phyloP scores from a whole-genome alignment of 2,113 vertebrate genomes.

The Aphyosemion australe region DNA sequence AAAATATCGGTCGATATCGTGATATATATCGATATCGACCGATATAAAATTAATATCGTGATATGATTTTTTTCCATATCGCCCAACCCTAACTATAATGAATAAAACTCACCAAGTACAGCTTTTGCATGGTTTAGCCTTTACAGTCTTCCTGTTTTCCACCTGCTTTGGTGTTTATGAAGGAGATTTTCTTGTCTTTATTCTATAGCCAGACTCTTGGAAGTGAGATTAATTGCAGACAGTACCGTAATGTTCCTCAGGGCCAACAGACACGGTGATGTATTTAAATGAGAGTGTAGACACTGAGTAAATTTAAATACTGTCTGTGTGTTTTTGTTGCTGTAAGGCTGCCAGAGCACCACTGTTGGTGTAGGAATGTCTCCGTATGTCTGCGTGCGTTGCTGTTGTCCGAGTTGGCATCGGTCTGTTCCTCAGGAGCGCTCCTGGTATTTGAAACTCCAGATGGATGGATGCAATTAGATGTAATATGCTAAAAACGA shows the following conservation, averaged over 20 bases:
- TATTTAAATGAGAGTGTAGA: constrained; percentile 31
- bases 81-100: no score
- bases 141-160: background rate
- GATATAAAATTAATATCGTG: no score
- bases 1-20: no score
- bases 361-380: constrained; percentile 12
- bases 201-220: constrained; percentile 8
- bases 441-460: constrained; percentile 52
- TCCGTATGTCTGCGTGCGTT: constrained; percentile 27
- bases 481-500: constrained; percentile 51
- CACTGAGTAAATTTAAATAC: constrained; percentile 33
- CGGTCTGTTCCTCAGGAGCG: constrained; percentile 32
- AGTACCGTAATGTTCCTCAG: constrained; percentile 1
- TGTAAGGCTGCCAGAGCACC: constrained; percentile 26
- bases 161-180: background rate
- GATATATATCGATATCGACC: no score
- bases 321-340: constrained; percentile 5
- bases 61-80: no score
- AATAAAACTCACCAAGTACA: background rate
- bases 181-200: constrained; percentile 12
- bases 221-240: constrained; percentile 44
- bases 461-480: constrained; percentile 65
- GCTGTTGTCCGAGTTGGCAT: constrained; percentile 38
- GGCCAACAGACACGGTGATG: constrained; percentile 22
- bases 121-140: background rate